These are phyloP conservation scores for Bovichtus diacanthus DNA, from an alignment of 2,797 vertebrate species.

Conservation along the genomic window DNA sequence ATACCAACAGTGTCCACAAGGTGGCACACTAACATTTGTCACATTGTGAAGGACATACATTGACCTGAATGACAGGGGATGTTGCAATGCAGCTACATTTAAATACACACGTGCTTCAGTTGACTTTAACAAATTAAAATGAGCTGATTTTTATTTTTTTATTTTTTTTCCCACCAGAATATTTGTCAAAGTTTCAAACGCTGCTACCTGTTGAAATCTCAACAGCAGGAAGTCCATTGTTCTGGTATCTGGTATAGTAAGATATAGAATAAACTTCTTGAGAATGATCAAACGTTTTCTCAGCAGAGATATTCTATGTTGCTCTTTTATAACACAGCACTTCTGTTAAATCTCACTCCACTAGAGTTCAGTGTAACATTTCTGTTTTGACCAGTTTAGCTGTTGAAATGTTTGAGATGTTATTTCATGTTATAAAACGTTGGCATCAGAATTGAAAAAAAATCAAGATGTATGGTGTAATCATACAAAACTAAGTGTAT, in stretches of 20 bases:
- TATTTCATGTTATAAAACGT: slow-evolving; percentile 37
- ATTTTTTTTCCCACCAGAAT: background rate
- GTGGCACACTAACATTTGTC: slow-evolving; percentile 57
- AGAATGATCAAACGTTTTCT: slow-evolving; percentile 9
- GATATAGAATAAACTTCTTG: slow-evolving; percentile 28
- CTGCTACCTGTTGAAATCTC: slow-evolving; percentile 25
- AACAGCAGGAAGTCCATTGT: slow-evolving; percentile 8
- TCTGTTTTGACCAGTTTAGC: slow-evolving; percentile 50
- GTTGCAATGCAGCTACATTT: background rate
- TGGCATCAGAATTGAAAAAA: slow-evolving; percentile 3
- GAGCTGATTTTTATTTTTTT: background rate
- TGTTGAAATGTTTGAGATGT: slow-evolving; percentile 54
- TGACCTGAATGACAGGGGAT: slow-evolving; percentile 12
- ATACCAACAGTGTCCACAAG: slow-evolving; percentile 64
- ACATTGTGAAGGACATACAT: background rate
- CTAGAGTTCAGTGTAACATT: slow-evolving; percentile 30
- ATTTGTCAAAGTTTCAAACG: slow-evolving; percentile 4
- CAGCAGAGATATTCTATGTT: slow-evolving; percentile 7
- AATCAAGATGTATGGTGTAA: slow-evolving; percentile 14
- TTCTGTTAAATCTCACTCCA: slow-evolving; percentile 15
- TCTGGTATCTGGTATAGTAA: slow-evolving; percentile 12
- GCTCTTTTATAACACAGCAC: slow-evolving; percentile 27
- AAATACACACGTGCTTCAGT: slow-evolving; percentile 2
- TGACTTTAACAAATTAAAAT: slow-evolving; percentile 6
- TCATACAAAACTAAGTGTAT: slow-evolving; percentile 12